Base-by-base conservation (phyloP, 1,140 invertebrate species). In the Pseudobourletiella spinata region DNA sequence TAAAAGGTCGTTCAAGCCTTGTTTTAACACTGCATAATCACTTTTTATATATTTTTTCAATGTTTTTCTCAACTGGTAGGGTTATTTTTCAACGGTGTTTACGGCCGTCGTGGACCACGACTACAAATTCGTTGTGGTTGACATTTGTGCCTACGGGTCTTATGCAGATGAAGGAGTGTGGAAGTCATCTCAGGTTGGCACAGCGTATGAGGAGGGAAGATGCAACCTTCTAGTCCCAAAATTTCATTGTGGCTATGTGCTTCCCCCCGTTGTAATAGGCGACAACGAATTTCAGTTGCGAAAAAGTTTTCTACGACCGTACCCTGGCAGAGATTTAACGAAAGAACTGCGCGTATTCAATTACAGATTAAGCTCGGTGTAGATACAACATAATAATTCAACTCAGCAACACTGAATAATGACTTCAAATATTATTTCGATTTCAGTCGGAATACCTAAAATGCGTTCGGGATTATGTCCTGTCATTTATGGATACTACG, bases 1-100 rank as follows among this genome's bases (percentile, higher is more conserved):
- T 79, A 78, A 68, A 79, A 78, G 39, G 57, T 43, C 6, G 3
- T 6, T 11, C 18, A 2, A 14, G 14, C 8, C 20, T 16, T 35
- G 28, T 20, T 29, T 22, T 15, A 43, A 43, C 14, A 6, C 20
- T 20, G 3, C n/a, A 42, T 48, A 14, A 39, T n/a, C n/a, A 32
- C 16, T 44, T 30, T 57, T 42, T 58, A 32, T 35, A 70, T 71
- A 32, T 51, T 24, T 3, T 3, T 54, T 39, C n/a, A 39, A 39
- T n/a, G 8, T 39, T 39, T 39, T n/a, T n/a, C n/a, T n/a, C n/a
- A n/a, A n/a, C 28, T 20, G 22, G 16, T 16, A n/a, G n/a, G n/a
- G n/a, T n/a, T n/a, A n/a, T n/a, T n/a, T 68, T 52, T 71, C 67
- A 25, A 71, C 71, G 8, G 69, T 75, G 6, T 52, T 74, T 15